These are phyloP conservation scores for Hippocampus kuda DNA, from an alignment of 2,797 vertebrate species.

Conservation along the genomic window DNA sequence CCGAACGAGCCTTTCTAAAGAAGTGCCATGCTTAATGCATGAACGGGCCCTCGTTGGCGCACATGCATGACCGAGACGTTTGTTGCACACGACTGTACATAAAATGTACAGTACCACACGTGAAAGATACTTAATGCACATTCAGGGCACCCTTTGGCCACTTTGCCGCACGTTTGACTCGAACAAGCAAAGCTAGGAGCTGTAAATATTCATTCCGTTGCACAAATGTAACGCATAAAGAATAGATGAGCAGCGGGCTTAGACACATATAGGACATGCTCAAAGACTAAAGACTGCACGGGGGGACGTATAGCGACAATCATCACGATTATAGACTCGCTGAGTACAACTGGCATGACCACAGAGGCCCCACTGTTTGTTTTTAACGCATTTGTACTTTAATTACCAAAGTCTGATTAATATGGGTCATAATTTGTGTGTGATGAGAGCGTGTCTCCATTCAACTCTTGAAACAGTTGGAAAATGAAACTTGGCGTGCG, in stretches of 20 bases:
- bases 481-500: neutral
- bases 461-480: neutral
- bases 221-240: constrained; percentile 6
- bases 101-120: neutral
- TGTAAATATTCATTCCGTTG: constrained; percentile 19
- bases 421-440: neutral
- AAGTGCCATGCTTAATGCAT: constrained; percentile 11
- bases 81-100: neutral
- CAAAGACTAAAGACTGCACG: constrained; percentile 2
- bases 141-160: constrained; percentile 18
- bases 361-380: neutral
- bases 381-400: constrained; percentile 22
- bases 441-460: neutral
- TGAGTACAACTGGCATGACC: constrained; percentile 16
- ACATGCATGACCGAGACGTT: constrained; percentile 12
- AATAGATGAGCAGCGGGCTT: constrained; percentile 11
- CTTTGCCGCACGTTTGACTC: constrained; percentile 21
- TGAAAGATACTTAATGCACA: constrained; percentile 20
- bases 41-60: constrained; percentile 6
- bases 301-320: neutral
- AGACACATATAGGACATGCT: constrained; percentile 8
- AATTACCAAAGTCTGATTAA: constrained; percentile 16
- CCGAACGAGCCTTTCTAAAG: constrained; percentile 4
- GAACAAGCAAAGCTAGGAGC: constrained; percentile 16
- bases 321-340: neutral